These are phyloP conservation scores for mouse (Mus musculus) DNA, from an alignment of 2,113 vertebrate genomes.

Conservation along the genomic window DNA sequence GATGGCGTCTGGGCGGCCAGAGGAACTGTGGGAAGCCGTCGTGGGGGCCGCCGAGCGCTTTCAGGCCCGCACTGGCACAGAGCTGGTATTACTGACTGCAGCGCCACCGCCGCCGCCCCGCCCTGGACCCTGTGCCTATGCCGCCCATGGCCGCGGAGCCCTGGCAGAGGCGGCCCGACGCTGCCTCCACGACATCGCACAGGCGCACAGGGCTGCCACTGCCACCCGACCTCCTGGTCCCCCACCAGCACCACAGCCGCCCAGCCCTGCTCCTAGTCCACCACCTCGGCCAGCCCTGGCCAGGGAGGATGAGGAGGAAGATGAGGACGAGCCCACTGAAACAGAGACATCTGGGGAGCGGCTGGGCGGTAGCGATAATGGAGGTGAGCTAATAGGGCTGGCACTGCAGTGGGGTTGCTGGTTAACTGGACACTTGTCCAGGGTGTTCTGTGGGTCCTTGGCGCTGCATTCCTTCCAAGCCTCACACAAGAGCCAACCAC, in stretches of 20 bases:
- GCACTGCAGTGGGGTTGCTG: neutral
- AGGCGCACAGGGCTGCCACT: slow-evolving; percentile 91
- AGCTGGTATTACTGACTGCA: slow-evolving; percentile 92
- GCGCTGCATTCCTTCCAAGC: neutral
- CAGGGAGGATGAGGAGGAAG: slow-evolving; percentile 78
- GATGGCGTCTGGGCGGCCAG: slow-evolving; percentile 89
- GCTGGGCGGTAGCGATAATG: slow-evolving; percentile 68
- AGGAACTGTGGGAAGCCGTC: slow-evolving; percentile 94
- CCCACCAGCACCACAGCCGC: slow-evolving; percentile 82
- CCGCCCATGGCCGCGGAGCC: slow-evolving; percentile 91
- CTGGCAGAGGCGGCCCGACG: slow-evolving; percentile 90
- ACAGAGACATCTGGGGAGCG: slow-evolving; percentile 81
- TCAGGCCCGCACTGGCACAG: slow-evolving; percentile 92
- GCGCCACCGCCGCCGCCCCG: slow-evolving; percentile 90
- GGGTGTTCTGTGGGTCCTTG: neutral
- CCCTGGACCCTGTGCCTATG: slow-evolving; percentile 87
- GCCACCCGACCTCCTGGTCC: slow-evolving; percentile 81
- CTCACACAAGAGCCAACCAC: neutral
- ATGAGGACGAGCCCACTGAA: slow-evolving; percentile 87
- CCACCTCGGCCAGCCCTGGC: slow-evolving; percentile 6
- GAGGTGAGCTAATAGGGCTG: slow-evolving; percentile 51
- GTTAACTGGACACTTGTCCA: neutral
- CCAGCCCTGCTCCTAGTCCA: slow-evolving; percentile 72
- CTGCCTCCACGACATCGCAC: slow-evolving; percentile 94
- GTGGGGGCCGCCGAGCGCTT: slow-evolving; percentile 91